Evolutionary conservation across 1,140 invertebrate genomes (phyloP).

Genomic region (Cephus cinctus): DNA sequence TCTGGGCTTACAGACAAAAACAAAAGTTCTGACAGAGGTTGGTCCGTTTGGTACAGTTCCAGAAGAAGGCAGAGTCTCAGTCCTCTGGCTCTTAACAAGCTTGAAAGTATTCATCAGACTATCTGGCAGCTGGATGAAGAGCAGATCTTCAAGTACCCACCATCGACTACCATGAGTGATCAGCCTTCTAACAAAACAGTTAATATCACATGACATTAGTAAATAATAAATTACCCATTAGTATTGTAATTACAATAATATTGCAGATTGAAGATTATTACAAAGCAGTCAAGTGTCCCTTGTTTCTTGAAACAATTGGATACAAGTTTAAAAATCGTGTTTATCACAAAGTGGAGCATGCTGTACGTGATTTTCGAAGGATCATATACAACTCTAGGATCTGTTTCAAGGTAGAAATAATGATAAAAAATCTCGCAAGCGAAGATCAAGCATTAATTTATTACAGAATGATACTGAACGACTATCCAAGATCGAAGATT

Average conservation of each 20-base stretch:
- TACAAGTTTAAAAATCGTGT: conserved; percentile 42
- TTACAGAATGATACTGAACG: conserved; percentile 30
- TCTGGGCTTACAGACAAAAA: conserved; percentile 10
- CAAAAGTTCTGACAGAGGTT: conserved; percentile 27
- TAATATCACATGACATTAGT: conserved; percentile 6
- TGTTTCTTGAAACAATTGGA: conserved; percentile 42
- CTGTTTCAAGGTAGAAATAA: conserved; percentile 32
- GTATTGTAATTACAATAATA: background rate
- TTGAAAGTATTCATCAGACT: conserved; percentile 35
- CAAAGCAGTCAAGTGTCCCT: conserved; percentile 37
- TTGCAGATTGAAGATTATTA: conserved; percentile 38
- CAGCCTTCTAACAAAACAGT: conserved; percentile 17
- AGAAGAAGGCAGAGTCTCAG: conserved; percentile 34
- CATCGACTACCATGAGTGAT: conserved; percentile 12
- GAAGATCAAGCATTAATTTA: background rate
- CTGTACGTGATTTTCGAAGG: conserved; percentile 39
- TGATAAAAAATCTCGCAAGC: background rate
- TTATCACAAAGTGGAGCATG: conserved; percentile 41
- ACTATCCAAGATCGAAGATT: conserved; percentile 27
- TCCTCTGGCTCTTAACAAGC: conserved; percentile 28
- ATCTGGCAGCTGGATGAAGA: conserved; percentile 43
- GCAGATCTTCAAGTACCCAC: conserved; percentile 33
- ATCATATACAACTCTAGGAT: conserved; percentile 35
- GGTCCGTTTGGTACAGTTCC: conserved; percentile 40
- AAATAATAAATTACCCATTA: conserved; percentile 3